A percentile compares a stretch with the other conserved stretches of the same genome.
These are phyloP conservation scores for Leucopsar rothschildi DNA, from an alignment of 2,113 vertebrate genomes.

Conservation along the genomic window DNA sequence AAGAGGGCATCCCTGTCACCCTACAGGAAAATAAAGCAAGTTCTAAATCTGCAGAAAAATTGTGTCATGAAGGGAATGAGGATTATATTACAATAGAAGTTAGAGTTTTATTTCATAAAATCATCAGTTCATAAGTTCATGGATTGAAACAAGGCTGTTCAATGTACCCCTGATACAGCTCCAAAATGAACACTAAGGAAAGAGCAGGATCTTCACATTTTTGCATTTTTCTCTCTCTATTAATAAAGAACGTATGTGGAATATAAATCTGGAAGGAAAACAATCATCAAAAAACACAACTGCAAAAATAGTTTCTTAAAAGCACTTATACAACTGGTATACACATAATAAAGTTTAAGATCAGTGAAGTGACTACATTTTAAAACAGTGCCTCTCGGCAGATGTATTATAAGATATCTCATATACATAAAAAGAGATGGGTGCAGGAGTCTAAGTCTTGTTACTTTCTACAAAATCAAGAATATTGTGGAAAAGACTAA, in stretches of 20 bases:
- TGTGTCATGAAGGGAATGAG: conserved; percentile 18
- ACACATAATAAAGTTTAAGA: conserved; percentile 21
- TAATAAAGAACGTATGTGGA: conserved; percentile 9
- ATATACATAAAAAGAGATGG: not conserved
- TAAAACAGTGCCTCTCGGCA: not conserved
- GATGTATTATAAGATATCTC: not conserved
- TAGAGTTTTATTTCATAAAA: conserved; percentile 44
- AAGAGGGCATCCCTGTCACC: not conserved
- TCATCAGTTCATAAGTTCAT: conserved; percentile 58
- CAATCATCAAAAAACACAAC: conserved; percentile 10
- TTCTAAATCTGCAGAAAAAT: conserved; percentile 7
- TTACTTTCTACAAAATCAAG: not conserved
- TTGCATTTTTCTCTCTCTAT: conserved; percentile 2
- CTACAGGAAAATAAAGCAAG: conserved; percentile 10
- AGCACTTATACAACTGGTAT: conserved; percentile 7
- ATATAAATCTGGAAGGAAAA: not conserved
- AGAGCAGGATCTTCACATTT: not conserved
- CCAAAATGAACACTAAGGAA: not conserved
- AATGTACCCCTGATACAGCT: not conserved
- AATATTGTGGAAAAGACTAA: not conserved
- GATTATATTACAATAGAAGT: conserved; percentile 50
- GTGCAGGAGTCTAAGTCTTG: not conserved
- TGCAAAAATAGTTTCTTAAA: not conserved
- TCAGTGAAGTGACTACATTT: not conserved
- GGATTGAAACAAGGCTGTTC: conserved; percentile 41